Evolutionary conservation across 2,888 invertebrate species (phyloP).

Genomic region (Parelbella ahira): DNA sequence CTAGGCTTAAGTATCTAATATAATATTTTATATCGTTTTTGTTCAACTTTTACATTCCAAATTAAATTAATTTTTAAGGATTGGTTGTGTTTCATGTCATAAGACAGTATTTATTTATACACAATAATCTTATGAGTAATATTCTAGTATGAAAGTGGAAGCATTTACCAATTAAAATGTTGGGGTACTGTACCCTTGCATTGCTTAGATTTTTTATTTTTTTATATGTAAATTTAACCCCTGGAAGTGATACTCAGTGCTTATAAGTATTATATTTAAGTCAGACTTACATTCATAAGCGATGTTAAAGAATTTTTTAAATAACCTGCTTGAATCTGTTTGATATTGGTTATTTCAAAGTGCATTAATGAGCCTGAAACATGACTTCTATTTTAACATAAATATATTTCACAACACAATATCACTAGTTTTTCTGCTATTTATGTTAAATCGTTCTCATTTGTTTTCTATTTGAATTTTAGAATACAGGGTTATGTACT

Average conservation of each 20-base stretch:
- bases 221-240: slow-evolving; percentile 52
- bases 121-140: slow-evolving; percentile 8
- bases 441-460: too few species aligned
- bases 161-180: slow-evolving; percentile 28
- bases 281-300: slow-evolving; percentile 32
- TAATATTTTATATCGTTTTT: slow-evolving; percentile 37
- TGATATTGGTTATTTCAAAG: too few species aligned
- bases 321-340: too few species aligned
- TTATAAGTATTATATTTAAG: slow-evolving; percentile 10
- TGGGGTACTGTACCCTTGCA: slow-evolving; percentile 15
- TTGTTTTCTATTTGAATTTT: background rate
- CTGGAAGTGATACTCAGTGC: slow-evolving; percentile 8
- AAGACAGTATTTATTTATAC: slow-evolving; percentile 16
- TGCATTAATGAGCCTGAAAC: too few species aligned
- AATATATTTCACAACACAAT: too few species aligned
- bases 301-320: too few species aligned
- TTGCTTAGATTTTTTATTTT: slow-evolving; percentile 41
- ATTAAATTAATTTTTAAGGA: slow-evolving; percentile 48
- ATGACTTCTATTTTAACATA: too few species aligned
- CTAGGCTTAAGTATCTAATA: slow-evolving; percentile 53
- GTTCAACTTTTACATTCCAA: slow-evolving; percentile 65
- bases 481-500: slow-evolving; percentile 28
- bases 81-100: slow-evolving; percentile 55
- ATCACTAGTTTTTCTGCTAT: too few species aligned
- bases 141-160: slow-evolving; percentile 8